phyloP scores from a whole-genome alignment of 2,888 invertebrate genomes.

The Thumatha senex region DNA sequence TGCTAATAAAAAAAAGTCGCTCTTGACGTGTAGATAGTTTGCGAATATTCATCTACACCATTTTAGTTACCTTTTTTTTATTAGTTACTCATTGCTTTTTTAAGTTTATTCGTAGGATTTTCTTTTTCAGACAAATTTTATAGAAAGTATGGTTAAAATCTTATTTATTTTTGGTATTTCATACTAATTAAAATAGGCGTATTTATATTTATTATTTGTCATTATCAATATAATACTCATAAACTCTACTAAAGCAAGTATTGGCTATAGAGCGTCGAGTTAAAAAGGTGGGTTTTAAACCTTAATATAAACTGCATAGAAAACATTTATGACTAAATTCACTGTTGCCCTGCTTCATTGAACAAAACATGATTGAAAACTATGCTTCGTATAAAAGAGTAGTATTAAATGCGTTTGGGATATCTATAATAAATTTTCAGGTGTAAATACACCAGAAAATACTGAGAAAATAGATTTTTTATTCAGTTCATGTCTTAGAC shows the following conservation, averaged over 20 bases:
- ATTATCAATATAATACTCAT: conserved; percentile 17
- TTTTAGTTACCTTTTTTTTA: too few species aligned
- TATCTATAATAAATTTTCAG: not conserved
- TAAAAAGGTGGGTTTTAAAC: conserved; percentile 30
- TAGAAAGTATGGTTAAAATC: too few species aligned
- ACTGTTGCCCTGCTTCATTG: conserved; percentile 9
- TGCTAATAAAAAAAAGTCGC: too few species aligned
- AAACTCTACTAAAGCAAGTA: conserved; percentile 28
- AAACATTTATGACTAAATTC: conserved; percentile 24
- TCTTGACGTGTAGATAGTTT: too few species aligned
- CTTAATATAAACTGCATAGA: conserved; percentile 25
- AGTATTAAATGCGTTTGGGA: conserved; percentile 5
- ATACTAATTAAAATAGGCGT: conserved; percentile 20
- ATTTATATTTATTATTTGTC: conserved; percentile 8
- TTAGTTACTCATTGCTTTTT: too few species aligned
- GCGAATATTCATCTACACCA: too few species aligned
- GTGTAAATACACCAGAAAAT: not conserved
- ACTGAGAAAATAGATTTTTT: conserved; percentile 2
- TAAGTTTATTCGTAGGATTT: too few species aligned
- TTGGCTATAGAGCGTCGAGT: conserved; percentile 20
- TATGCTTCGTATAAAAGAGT: conserved; percentile 8
- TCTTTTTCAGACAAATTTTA: too few species aligned
- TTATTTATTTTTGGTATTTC: conserved; percentile 15
- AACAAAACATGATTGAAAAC: conserved; percentile 13
- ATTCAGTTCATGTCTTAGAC: not conserved